Base-by-base conservation (phyloP, 2,797 vertebrate genomes). In the Catamblyrhynchus diadema region DNA sequence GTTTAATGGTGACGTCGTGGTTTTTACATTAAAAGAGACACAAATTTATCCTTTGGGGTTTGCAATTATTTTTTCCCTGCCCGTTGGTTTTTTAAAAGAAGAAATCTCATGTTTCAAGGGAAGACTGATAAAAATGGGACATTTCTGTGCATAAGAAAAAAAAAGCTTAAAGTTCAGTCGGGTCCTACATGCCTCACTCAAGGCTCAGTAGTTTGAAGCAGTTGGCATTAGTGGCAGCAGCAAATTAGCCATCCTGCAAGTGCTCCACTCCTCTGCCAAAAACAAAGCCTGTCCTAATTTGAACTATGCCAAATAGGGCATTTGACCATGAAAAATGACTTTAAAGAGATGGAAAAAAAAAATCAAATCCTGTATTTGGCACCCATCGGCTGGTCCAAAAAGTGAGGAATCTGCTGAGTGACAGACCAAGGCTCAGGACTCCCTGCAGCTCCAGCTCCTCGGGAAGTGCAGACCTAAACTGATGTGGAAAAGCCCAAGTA, bases 21-120 rank as follows among this genome's bases (percentile, higher is more conserved):
- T 25, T 92, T 95, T 93, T 44, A 80, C 81, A 86, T 94, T 91
- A 90, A 94, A 95, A 81, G 42, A 96, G 54, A 92, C 82, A 74
- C 11, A 90, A 85, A 72, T 81, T 51, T 88, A 88, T 84, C 85
- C 83, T 93, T 91, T 45, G 73, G 28, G 48, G 15, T 80, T 88
- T 86, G 72, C 27, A 33, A 42, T 62, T 42, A 6, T 59, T 71
- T 90, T 80, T 85, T 78, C 64, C 57, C 56, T 90, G 61, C 39
- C 37, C 57, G 32, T 27, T 24, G 24, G 15, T 77, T 32, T 57
- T 53, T 74, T 62, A 50, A 12, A 94, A 86, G 32, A 81, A 33
- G 61, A 86, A 78, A 28, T 69, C 72, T 91, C 62, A 45, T 37
- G 39, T 95, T 96, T 90, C 81, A 86, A 66, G 64, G 42, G n/a